Percentiles rank a stretch among this genome's conserved stretches.
These are phyloP conservation scores for Drosophila pectinifera DNA, from an alignment of 1,140 invertebrate genomes.

Conservation along the genomic window DNA sequence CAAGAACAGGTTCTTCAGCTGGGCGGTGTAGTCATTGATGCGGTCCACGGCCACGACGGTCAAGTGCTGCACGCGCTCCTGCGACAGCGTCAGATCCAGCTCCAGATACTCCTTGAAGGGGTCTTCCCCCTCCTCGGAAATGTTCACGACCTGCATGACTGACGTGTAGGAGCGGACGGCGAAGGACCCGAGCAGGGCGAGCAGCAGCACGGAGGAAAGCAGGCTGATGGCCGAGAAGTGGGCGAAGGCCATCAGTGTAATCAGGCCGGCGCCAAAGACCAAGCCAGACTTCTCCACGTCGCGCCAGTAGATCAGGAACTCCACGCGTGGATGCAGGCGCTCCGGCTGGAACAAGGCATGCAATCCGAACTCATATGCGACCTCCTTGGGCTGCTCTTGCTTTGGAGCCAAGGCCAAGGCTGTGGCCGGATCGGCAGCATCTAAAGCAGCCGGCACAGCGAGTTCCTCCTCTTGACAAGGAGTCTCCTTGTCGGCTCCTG, in stretches of 20 bases:
- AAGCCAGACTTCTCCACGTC: constrained; percentile 96
- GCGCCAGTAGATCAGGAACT: constrained; percentile 98
- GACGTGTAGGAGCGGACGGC: constrained; percentile 98
- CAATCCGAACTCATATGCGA: background rate
- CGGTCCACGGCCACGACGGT: constrained; percentile 93
- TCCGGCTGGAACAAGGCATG: background rate
- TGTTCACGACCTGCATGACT: constrained; percentile 89
- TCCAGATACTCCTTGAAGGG: constrained; percentile 98
- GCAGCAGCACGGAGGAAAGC: constrained; percentile 94
- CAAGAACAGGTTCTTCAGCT: constrained; percentile 96
- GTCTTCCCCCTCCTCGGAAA: constrained; percentile 95
- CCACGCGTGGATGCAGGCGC: constrained; percentile 86
- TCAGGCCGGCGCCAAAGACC: constrained; percentile 94
- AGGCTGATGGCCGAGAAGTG: constrained; percentile 98
- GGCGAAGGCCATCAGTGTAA: constrained; percentile 95
- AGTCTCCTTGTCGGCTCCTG: too few species aligned
- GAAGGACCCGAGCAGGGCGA: constrained; percentile 92
- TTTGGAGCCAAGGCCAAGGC: too few species aligned
- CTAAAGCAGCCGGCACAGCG: too few species aligned
- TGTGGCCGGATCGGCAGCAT: too few species aligned
- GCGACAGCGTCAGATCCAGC: constrained; percentile 92
- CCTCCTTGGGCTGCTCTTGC: too few species aligned
- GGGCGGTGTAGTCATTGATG: constrained; percentile 91
- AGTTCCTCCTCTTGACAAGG: too few species aligned
- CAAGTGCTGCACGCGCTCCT: constrained; percentile 94